Conservation (phyloP, 2,113 vertebrate genomes). For the Peromyscus polionotus region DNA sequence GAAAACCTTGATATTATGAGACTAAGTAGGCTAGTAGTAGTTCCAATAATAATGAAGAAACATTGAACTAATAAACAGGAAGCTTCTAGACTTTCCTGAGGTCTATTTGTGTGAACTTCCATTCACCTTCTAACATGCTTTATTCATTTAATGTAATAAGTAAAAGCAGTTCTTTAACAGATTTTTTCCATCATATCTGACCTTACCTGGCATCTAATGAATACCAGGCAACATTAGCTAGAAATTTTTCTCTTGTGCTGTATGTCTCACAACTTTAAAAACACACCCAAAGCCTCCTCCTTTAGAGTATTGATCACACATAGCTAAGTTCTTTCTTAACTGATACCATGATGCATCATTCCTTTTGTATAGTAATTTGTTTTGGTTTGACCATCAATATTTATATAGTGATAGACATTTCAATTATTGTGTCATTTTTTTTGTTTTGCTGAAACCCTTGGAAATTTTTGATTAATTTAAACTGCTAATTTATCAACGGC, state of each 20-base stretch:
- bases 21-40: background rate
- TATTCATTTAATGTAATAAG: background rate
- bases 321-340: background rate
- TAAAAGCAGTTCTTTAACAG: background rate
- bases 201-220: background rate
- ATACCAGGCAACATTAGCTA: background rate
- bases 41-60: background rate
- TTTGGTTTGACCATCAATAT: background rate
- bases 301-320: background rate
- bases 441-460: background rate
- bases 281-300: background rate
- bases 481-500: background rate
- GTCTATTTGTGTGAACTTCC: background rate
- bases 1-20: too few relatives aligned
- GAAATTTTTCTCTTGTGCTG: background rate
- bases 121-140: background rate
- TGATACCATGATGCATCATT: background rate
- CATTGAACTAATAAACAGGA: background rate
- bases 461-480: background rate
- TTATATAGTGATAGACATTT: background rate
- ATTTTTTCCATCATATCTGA: background rate
- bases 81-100: background rate
- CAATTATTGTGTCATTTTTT: background rate
- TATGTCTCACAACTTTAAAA: background rate
- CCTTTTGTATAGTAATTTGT: background rate